Conservation (phyloP, 2,797 vertebrate species). For the Pangasius djambal region DNA sequence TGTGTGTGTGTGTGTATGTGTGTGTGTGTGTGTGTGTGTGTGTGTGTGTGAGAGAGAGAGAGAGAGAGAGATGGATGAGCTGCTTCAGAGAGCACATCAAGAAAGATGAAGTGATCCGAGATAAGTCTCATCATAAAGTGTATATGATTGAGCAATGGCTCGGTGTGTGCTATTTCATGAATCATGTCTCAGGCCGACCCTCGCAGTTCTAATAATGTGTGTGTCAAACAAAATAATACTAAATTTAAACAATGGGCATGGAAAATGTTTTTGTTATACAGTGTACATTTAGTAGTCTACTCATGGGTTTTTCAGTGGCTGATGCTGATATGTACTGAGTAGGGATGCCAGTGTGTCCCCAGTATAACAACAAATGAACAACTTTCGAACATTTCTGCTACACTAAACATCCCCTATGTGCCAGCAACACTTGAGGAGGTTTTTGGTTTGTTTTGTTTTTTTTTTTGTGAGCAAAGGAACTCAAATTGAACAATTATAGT, state of each 20-base stretch:
- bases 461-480: background rate
- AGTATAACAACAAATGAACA: background rate
- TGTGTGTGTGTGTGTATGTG: background rate
- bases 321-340: background rate
- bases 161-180: background rate
- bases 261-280: background rate
- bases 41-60: background rate
- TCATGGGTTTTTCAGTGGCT: background rate
- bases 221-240: background rate
- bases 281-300: background rate
- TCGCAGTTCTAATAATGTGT: background rate
- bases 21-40: background rate
- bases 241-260: background rate
- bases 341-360: fast-evolving
- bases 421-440: background rate
- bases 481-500: background rate
- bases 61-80: background rate
- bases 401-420: background rate
- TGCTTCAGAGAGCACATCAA: constrained; percentile 1
- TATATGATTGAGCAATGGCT: background rate
- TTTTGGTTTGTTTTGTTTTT: background rate
- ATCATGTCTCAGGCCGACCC: background rate
- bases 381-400: background rate
- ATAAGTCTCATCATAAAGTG: constrained; percentile 10
- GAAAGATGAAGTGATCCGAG: background rate